Conservation (phyloP, 2,888 invertebrate species). For the Empis livida region DNA sequence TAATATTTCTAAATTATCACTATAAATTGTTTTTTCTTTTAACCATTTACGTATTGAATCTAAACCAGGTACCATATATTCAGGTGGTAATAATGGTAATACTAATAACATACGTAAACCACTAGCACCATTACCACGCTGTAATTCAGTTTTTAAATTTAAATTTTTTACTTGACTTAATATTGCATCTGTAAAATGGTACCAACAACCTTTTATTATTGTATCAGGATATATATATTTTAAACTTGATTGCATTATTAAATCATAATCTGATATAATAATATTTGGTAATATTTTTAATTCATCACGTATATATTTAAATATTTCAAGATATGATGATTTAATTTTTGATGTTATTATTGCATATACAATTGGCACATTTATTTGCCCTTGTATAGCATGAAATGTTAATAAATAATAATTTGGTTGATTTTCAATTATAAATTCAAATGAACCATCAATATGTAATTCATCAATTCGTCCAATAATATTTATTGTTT, state of each 20-base stretch:
- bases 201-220: conserved; percentile 20
- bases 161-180: conserved; percentile 16
- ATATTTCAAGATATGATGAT: conserved; percentile 15
- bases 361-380: conserved; percentile 17
- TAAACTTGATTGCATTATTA: conserved; percentile 15
- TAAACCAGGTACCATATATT: conserved; percentile 20
- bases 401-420: conserved; percentile 18
- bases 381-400: conserved; percentile 17
- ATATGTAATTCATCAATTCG: conserved; percentile 19
- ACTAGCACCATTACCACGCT: conserved; percentile 17
- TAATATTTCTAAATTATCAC: conserved; percentile 11
- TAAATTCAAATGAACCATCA: conserved; percentile 16
- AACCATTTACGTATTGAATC: conserved; percentile 21
- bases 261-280: conserved; percentile 18
- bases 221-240: conserved; percentile 17
- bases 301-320: conserved; percentile 17
- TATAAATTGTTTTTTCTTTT: conserved; percentile 17
- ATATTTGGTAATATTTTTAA: conserved; percentile 16
- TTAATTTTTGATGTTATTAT: conserved; percentile 16
- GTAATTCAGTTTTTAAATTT: conserved; percentile 15
- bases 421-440: conserved; percentile 13
- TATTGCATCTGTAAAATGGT: conserved; percentile 18
- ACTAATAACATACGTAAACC: conserved; percentile 19
- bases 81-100: conserved; percentile 19
- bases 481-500: conserved; percentile 16